Conservation (phyloP, 2,113 vertebrate genomes). For the Galemys pyrenaicus region DNA sequence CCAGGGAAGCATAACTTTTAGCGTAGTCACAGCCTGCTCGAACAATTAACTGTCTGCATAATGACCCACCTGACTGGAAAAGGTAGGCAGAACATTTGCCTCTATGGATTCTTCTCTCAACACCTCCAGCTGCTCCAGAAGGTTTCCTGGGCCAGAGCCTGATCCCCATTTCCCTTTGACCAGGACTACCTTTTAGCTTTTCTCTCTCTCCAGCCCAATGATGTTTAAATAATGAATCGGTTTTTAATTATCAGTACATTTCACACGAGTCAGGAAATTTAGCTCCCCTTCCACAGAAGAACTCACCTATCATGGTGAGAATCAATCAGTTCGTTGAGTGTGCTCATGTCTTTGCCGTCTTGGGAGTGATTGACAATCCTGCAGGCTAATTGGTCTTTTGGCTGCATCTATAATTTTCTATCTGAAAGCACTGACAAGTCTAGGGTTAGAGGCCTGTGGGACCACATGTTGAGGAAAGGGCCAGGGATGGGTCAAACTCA, state of each 20-base stretch:
- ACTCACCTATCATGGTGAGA: not conserved
- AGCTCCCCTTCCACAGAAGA: not conserved
- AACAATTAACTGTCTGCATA: not conserved
- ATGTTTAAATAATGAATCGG: not conserved
- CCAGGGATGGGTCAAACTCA: not conserved
- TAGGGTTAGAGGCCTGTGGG: not conserved
- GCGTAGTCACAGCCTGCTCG: not conserved
- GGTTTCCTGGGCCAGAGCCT: not conserved
- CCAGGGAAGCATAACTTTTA: not conserved
- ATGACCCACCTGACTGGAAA: not conserved
- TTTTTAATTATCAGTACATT: not conserved
- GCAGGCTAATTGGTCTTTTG: not conserved
- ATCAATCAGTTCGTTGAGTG: not conserved
- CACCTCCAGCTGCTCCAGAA: not conserved
- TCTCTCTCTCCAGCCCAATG: not conserved
- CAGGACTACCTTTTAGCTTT: not conserved
- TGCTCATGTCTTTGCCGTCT: not conserved
- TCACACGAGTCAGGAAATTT: not conserved
- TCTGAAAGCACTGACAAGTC: not conserved
- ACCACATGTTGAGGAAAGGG: not conserved
- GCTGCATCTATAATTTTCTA: not conserved
- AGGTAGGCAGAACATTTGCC: not conserved
- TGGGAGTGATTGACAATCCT: too few species aligned
- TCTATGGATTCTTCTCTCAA: not conserved
- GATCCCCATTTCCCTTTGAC: not conserved